Base-by-base conservation (phyloP, 2,888 invertebrate genomes). In the Microplitis deprimator region DNA sequence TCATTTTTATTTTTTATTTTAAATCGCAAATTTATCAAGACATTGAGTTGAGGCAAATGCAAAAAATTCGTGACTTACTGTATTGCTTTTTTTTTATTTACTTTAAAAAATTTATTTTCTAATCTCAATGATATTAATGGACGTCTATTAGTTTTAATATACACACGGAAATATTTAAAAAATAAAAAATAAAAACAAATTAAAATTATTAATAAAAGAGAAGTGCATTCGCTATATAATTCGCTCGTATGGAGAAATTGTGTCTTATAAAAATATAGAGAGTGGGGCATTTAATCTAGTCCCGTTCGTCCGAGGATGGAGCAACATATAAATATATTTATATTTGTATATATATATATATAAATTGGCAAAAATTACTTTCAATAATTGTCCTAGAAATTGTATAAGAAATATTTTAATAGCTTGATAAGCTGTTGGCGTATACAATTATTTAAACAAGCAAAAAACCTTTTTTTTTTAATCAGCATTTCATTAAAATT, bases 251-350 rank as follows among this genome's bases (percentile, higher is more conserved):
- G 69, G 41, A 65, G 65, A 61, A 76, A 72, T 72, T 41, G 72
- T 68, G 16, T 67, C 67, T 59, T 76, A 77, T 50, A 77, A 73
- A 77, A 73, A 77, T 77, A 77, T 73, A 69, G 73, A 77, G 77
- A 77, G 73, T 50, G 64, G 59, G 59, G 38, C 62, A 40, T 64
- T 20, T 41, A 61, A 59, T 7, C 61, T 41, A 72, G 72, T 61
- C 68, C 73, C 73, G 62, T 77, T 77, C 69, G 39, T 77, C 68
- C 20, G 73, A 64, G 77, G 77, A 68, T 68, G 62, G 73, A 40
- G 73, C 73, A 73, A 62, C 40, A 40, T 40, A 29, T 65, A n/a
- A 29, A 29, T 50, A 50, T 13, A 13, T 50, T 50, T 50, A 50
- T 50, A 50, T 50, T 50, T 50, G 4, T 50, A 20, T n/a, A 16